Base-by-base conservation (phyloP, 2,797 vertebrate species). In the Sternarchorhynchus goeldii region DNA sequence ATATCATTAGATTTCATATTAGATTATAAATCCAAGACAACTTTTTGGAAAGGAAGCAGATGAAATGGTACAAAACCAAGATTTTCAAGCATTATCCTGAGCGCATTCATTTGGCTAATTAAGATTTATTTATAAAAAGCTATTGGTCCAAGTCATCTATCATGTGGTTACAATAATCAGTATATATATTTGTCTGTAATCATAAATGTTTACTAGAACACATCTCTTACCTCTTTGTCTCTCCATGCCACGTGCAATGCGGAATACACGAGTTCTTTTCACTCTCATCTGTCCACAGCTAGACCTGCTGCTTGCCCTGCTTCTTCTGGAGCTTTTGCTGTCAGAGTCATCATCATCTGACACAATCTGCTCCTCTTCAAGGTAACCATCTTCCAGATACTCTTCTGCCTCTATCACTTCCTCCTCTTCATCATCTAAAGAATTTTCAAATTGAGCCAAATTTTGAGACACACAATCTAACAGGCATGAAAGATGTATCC, bases 241-340 rank as follows among this genome's bases (percentile, higher is more conserved):
- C 82, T 94, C 92, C 45, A 91, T 89, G 25, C 89, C 87, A 63
- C 91, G 92, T 31, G 91, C 90, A 41, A 90, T 87, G 67, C 92
- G 91, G 73, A 93, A 93, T 16, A 95, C 93, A 29, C 94, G 90
- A 80, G 93, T 91, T 87, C 93, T 92, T 83, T 93, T 93, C 45
- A 93, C 85, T 8, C 91, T 88, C 0, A 86, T 89, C 77, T 91
- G 90, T 7, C 87, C 86, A 2, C 4, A 25, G 5, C 66, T 72
- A 2, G 62, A 83, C 21, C 86, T 82, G 55, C 50, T 71, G 0
- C 89, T 89, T 21, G 82, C 39, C 25, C 82, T 64, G 70, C 85
- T 89, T 83, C 86, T 91, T 79, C 81, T 91, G 0, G 86, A 80
- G 6, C 79, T 86, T 78, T 90, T 90, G 77, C 87, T 87, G 53